These are phyloP conservation scores for Mesopsocus fuscifrons DNA, from an alignment of 2,888 invertebrate species.

Conservation along the genomic window DNA sequence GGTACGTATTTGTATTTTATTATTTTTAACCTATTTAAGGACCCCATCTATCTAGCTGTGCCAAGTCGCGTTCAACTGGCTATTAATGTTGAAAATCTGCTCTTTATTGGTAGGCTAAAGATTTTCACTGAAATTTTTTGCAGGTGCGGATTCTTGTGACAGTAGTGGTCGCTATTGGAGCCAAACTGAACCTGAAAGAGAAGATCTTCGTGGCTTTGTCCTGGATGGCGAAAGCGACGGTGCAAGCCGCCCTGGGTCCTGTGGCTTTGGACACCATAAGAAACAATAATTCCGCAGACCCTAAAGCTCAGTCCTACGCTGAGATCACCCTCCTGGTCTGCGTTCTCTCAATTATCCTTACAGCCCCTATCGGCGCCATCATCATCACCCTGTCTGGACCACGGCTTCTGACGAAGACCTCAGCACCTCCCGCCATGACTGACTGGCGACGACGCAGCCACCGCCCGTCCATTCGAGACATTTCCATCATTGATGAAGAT, in stretches of 20 bases:
- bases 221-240: slow-evolving; percentile 97
- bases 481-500: slow-evolving; percentile 70
- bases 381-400: slow-evolving; percentile 63
- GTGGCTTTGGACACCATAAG: slow-evolving; percentile 48
- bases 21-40: no score
- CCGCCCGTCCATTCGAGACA: slow-evolving; percentile 66
- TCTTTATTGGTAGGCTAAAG: no score
- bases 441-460: slow-evolving; percentile 62
- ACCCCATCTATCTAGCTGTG: no score
- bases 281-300: slow-evolving; percentile 24
- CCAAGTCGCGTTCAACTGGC: no score
- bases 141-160: slow-evolving; percentile 44
- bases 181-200: slow-evolving; percentile 70
- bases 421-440: slow-evolving; percentile 27
- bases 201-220: slow-evolving; percentile 78
- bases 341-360: slow-evolving; percentile 63
- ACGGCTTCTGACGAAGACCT: slow-evolving; percentile 55
- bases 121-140: no score
- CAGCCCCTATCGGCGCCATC: slow-evolving; percentile 69
- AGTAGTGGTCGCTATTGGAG: slow-evolving; percentile 47
- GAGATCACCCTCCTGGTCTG: slow-evolving; percentile 54
- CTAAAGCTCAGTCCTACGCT: slow-evolving; percentile 30
- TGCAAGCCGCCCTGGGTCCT: slow-evolving; percentile 74
- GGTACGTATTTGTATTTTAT: no score
- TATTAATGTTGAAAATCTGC: no score